phyloP scores from a whole-genome alignment of 1,140 invertebrate species.

The Trachymyrmex septentrionalis region DNA sequence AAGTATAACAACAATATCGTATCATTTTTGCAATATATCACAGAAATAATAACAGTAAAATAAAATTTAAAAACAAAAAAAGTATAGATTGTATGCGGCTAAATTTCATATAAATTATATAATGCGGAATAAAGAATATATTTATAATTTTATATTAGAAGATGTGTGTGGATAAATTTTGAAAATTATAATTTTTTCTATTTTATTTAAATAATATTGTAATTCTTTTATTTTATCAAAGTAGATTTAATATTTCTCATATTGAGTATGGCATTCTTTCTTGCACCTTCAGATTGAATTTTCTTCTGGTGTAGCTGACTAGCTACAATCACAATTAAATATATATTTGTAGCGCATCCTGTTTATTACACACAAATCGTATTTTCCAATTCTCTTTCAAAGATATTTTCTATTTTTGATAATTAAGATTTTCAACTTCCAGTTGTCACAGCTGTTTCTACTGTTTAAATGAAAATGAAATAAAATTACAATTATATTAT shows the following conservation, averaged over 20 bases:
- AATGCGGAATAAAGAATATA: slow-evolving; percentile 26
- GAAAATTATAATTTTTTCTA: slow-evolving; percentile 12
- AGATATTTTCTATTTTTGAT: neutral
- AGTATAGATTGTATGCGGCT: slow-evolving; percentile 32
- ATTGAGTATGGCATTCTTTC: slow-evolving; percentile 77
- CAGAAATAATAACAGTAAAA: slow-evolving; percentile 76
- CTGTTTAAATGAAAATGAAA: slow-evolving; percentile 19
- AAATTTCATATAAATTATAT: slow-evolving; percentile 57
- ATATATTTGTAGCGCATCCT: slow-evolving; percentile 69
- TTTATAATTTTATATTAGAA: slow-evolving; percentile 53
- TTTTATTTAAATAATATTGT: slow-evolving; percentile 14
- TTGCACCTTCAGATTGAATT: slow-evolving; percentile 67
- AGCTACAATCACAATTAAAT: slow-evolving; percentile 72
- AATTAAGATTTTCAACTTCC: slow-evolving; percentile 12
- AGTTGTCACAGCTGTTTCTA: neutral
- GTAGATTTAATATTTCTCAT: slow-evolving; percentile 38
- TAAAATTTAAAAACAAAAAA: slow-evolving; percentile 68
- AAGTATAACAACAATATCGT: slow-evolving; percentile 72
- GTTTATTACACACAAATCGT: slow-evolving; percentile 26
- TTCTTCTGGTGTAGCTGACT: slow-evolving; percentile 64
- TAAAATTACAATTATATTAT: neutral
- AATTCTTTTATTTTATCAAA: slow-evolving; percentile 3
- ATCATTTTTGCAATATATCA: slow-evolving; percentile 74
- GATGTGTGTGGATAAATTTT: slow-evolving; percentile 17
- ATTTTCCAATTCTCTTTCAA: neutral